Evolutionary conservation across 2,113 vertebrate species (phyloP).

Genomic region (Fulica atra): DNA sequence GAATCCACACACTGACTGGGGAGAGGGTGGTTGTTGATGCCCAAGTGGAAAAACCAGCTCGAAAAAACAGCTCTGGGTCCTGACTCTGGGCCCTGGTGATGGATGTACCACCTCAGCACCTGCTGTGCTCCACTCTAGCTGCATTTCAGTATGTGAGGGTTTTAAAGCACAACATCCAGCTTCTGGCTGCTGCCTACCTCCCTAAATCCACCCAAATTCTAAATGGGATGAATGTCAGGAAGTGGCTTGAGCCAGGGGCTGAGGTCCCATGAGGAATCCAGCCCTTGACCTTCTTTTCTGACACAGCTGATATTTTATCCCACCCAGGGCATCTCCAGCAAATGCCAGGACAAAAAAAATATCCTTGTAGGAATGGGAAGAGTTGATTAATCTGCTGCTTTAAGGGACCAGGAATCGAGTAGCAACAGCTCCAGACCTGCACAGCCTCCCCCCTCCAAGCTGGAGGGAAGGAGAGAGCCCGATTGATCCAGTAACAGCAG

Average conservation of each 20-base stretch:
- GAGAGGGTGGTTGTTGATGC: not conserved
- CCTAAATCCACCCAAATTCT: not conserved
- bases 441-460: not conserved
- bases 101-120: not conserved
- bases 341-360: not conserved
- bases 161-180: not conserved
- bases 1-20: too few relatives aligned
- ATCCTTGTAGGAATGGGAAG: not conserved
- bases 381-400: not conserved
- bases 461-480: not conserved
- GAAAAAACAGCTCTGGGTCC: not conserved
- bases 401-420: rapidly evolving
- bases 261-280: not conserved
- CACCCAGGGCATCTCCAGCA: not conserved
- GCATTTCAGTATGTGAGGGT: rapidly evolving
- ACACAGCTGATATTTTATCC: not conserved
- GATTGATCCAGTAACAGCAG: constrained; percentile 37
- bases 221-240: not conserved
- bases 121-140: not conserved
- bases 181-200: not conserved
- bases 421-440: not conserved
- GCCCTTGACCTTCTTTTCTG: not conserved
- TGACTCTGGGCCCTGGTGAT: not conserved
- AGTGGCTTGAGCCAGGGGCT: not conserved
- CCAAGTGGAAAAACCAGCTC: not conserved